phyloP scores from a whole-genome alignment of 2,888 invertebrate species.

The Apantesis nais region DNA sequence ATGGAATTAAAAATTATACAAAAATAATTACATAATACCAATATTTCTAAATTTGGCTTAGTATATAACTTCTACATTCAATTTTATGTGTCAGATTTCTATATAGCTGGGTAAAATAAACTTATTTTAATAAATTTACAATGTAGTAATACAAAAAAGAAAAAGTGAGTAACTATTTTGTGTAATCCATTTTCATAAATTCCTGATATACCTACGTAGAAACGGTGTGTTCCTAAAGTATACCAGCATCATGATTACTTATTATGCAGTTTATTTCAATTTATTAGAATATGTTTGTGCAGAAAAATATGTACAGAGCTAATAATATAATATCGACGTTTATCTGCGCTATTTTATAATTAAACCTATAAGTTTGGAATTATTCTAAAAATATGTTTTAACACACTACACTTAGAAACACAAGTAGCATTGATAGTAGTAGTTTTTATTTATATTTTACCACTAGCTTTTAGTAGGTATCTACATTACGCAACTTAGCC shows the following conservation, averaged over 20 bases:
- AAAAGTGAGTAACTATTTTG: not conserved
- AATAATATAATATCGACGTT: not conserved
- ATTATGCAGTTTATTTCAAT: not conserved
- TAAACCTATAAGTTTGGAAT: conserved; percentile 12
- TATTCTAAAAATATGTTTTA: conserved; percentile 35
- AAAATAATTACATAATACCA: no score
- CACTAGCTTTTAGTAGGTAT: not conserved
- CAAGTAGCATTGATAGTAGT: conserved; percentile 29
- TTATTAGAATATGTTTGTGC: not conserved
- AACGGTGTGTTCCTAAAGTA: not conserved
- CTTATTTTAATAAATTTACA: not conserved
- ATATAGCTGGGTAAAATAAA: not conserved
- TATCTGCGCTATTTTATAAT: not conserved
- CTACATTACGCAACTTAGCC: not conserved
- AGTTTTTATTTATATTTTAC: not conserved
- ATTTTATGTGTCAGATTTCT: not conserved
- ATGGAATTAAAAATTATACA: no score
- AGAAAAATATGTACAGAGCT: not conserved
- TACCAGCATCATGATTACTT: not conserved
- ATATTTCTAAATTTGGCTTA: not conserved
- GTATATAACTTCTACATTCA: not conserved
- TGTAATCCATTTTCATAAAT: conserved; percentile 12
- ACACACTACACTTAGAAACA: conserved; percentile 27
- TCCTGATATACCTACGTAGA: not conserved
- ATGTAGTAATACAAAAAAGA: not conserved